Evolutionary conservation across 2,888 invertebrate genomes (phyloP).

Genomic region (Unio delphinus): DNA sequence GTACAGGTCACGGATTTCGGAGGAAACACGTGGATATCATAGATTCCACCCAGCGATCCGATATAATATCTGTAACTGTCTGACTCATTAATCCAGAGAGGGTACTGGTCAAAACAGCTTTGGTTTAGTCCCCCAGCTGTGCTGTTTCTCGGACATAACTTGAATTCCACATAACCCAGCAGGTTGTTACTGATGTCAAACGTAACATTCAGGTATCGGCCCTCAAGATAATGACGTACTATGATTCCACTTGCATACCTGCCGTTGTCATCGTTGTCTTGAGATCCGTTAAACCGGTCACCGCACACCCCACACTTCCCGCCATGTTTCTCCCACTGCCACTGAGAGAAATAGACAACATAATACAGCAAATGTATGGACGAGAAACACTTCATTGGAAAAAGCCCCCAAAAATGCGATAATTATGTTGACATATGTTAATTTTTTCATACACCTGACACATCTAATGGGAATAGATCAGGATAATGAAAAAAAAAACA

Average conservation of each 20-base stretch:
- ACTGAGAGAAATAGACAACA: constrained; percentile 33
- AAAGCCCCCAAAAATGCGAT: too few relatives aligned
- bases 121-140: constrained; percentile 55
- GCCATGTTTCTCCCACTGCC: constrained; percentile 58
- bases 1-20: constrained; percentile 63
- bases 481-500: too few relatives aligned
- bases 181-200: constrained; percentile 67
- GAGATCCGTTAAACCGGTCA: constrained; percentile 78
- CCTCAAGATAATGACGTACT: constrained; percentile 59
- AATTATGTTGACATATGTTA: too few relatives aligned
- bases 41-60: constrained; percentile 47
- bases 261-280: constrained; percentile 65
- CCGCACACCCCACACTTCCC: constrained; percentile 94
- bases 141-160: constrained; percentile 65
- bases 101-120: constrained; percentile 63
- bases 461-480: too few relatives aligned
- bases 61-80: constrained; percentile 46
- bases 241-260: constrained; percentile 65
- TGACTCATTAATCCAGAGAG: constrained; percentile 57
- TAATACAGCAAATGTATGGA: too few relatives aligned
- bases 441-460: too few relatives aligned
- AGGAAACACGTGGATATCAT: constrained; percentile 52
- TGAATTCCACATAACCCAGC: constrained; percentile 69
- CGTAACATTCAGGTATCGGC: constrained; percentile 63
- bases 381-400: too few relatives aligned